phyloP scores from a whole-genome alignment of 2,113 vertebrate genomes.

The Himantopus leucocephalus region DNA sequence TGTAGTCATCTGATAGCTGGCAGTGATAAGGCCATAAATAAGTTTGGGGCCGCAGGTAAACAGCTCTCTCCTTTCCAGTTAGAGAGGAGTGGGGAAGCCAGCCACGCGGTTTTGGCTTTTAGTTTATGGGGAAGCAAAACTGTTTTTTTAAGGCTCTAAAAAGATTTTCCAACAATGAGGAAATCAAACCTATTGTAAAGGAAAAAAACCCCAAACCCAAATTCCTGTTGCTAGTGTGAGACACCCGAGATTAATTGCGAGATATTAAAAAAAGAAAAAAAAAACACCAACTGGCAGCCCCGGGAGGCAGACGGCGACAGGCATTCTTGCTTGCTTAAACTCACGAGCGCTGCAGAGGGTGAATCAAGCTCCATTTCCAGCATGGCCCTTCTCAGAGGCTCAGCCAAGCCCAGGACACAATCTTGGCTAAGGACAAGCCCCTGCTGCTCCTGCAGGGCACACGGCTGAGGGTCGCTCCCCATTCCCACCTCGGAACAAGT shows the following conservation, averaged over 20 bases:
- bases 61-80: neutral
- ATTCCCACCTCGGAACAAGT: accelerated
- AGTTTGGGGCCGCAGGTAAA: neutral
- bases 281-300: neutral
- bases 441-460: accelerated
- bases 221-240: neutral
- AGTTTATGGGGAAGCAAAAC: neutral
- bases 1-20: neutral
- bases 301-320: neutral
- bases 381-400: neutral
- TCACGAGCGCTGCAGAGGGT: accelerated
- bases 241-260: accelerated
- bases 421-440: neutral
- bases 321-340: neutral
- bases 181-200: neutral
- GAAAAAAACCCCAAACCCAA: neutral
- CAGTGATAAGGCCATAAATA: neutral
- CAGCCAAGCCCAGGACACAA: accelerated
- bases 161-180: neutral
- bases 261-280: neutral
- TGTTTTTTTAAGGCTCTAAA: neutral
- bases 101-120: neutral
- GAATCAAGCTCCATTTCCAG: neutral
- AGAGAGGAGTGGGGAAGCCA: neutral
- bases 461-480: neutral